Conservation (phyloP, 2,113 vertebrate species). For the Protomyctophum bolini region DNA sequence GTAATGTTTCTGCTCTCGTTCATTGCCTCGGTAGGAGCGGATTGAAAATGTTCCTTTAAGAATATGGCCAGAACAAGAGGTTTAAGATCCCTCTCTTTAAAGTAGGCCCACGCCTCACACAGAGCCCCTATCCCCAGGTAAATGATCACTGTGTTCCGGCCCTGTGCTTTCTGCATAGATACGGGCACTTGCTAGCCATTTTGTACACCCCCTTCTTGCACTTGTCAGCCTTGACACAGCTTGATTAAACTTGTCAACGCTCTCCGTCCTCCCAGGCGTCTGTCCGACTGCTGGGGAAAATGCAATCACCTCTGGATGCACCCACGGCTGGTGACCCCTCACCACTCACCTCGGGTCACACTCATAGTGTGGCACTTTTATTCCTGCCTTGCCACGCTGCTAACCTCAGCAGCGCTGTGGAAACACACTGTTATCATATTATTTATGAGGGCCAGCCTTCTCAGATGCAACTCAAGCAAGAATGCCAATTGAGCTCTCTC, state of each 20-base stretch:
- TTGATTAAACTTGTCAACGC: conserved; percentile 74
- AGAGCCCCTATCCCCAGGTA: conserved; percentile 36
- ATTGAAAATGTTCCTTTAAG: conserved; percentile 45
- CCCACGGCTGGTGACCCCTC: conserved; percentile 30
- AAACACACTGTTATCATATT: conserved; percentile 71
- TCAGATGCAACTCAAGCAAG: conserved; percentile 69
- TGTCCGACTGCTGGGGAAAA: conserved; percentile 17
- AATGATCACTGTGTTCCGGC: conserved; percentile 46
- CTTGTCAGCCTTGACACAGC: conserved; percentile 63
- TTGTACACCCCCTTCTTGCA: conserved; percentile 46
- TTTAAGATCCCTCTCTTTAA: conserved; percentile 52
- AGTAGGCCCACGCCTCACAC: conserved; percentile 40
- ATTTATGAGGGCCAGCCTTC: conserved; percentile 73
- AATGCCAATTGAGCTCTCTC: conserved; percentile 69
- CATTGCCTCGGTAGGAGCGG: conserved; percentile 32
- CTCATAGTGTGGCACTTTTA: conserved; percentile 57
- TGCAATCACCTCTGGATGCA: conserved; percentile 54
- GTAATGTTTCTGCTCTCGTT: conserved; percentile 51
- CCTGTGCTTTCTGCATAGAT: conserved; percentile 59
- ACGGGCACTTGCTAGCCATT: conserved; percentile 47
- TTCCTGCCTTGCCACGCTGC: conserved; percentile 60
- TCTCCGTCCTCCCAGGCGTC: conserved; percentile 32
- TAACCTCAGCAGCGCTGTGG: conserved; percentile 68
- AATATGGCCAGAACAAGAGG: conserved; percentile 48
- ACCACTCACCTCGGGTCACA: conserved; percentile 61